Evolutionary conservation across 2,888 invertebrate genomes (phyloP).

Genomic region (Ctenicera cuprea): DNA sequence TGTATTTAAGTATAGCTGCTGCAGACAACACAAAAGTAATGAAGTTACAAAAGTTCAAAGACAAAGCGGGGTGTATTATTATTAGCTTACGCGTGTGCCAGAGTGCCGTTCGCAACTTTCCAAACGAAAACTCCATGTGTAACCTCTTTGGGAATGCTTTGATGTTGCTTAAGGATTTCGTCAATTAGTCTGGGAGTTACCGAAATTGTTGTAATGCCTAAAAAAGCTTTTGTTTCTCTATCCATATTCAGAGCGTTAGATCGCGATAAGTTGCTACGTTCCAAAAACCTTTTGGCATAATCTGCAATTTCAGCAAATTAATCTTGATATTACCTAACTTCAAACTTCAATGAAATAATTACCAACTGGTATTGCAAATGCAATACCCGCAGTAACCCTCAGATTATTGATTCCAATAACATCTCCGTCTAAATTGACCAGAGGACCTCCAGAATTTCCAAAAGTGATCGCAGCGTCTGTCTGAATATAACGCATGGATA

Average conservation of each 20-base stretch:
- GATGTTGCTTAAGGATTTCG: slow-evolving; percentile 80
- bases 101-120: slow-evolving; percentile 87
- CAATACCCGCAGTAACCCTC: slow-evolving; percentile 94
- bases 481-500: slow-evolving; percentile 89
- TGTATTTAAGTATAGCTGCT: not conserved
- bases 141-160: slow-evolving; percentile 79
- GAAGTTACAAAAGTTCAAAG: not conserved
- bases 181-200: slow-evolving; percentile 83
- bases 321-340: not conserved
- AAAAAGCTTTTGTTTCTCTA: slow-evolving; percentile 74
- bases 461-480: slow-evolving; percentile 97
- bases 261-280: slow-evolving; percentile 66
- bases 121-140: slow-evolving; percentile 87
- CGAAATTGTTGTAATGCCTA: slow-evolving; percentile 84
- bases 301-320: slow-evolving; percentile 68
- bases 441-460: slow-evolving; percentile 96
- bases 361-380: slow-evolving; percentile 93
- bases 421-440: slow-evolving; percentile 95
- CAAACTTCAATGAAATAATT: slow-evolving; percentile 6
- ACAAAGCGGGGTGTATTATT: slow-evolving; percentile 19
- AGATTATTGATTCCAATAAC: slow-evolving; percentile 95
- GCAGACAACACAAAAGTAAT: slow-evolving; percentile 3
- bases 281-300: slow-evolving; percentile 86
- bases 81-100: slow-evolving; percentile 83
- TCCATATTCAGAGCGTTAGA: slow-evolving; percentile 59